phyloP scores from a whole-genome alignment of 2,797 vertebrate genomes.

The Poecilia picta region DNA sequence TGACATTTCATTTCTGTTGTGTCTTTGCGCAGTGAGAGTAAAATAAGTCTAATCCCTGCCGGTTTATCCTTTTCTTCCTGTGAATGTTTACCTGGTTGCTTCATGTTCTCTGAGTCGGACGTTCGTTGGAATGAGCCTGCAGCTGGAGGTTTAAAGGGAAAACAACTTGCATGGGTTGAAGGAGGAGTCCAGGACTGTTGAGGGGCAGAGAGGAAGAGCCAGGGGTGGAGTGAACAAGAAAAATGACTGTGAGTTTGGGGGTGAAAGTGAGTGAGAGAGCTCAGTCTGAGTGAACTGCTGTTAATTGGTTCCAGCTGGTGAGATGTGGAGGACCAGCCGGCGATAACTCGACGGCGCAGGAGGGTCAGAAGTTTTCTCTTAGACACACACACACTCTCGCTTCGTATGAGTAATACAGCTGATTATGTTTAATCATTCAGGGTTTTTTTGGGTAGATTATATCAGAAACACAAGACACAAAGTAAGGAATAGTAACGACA shows the following conservation, averaged over 20 bases:
- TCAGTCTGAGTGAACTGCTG: slow-evolving; percentile 66
- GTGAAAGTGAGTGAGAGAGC: slow-evolving; percentile 59
- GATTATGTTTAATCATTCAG: too few relatives aligned
- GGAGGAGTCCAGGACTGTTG: slow-evolving; percentile 27
- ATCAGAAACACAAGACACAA: not conserved
- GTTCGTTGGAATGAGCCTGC: slow-evolving; percentile 27
- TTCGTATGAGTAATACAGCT: not conserved
- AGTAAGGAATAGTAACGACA: not conserved
- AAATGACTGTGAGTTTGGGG: slow-evolving; percentile 22
- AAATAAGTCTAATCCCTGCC: not conserved
- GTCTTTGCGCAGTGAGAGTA: too few relatives aligned
- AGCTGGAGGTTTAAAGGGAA: slow-evolving; percentile 19
- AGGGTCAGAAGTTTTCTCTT: slow-evolving; percentile 65
- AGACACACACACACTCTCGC: not conserved
- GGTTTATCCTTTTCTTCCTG: slow-evolving; percentile 1
- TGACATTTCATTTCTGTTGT: too few relatives aligned
- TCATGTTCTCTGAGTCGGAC: slow-evolving; percentile 17
- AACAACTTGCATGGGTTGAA: slow-evolving; percentile 46
- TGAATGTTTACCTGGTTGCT: slow-evolving; percentile 43
- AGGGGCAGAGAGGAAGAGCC: slow-evolving; percentile 59
- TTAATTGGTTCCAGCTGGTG: slow-evolving; percentile 83
- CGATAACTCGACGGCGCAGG: slow-evolving; percentile 54
- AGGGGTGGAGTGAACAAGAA: slow-evolving; percentile 15
- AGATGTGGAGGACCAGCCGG: slow-evolving; percentile 49
- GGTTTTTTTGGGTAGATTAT: not conserved